These are phyloP conservation scores for Platygyra sinensis DNA, from an alignment of 64 coral and sea anemone genomes.

Conservation along the genomic window DNA sequence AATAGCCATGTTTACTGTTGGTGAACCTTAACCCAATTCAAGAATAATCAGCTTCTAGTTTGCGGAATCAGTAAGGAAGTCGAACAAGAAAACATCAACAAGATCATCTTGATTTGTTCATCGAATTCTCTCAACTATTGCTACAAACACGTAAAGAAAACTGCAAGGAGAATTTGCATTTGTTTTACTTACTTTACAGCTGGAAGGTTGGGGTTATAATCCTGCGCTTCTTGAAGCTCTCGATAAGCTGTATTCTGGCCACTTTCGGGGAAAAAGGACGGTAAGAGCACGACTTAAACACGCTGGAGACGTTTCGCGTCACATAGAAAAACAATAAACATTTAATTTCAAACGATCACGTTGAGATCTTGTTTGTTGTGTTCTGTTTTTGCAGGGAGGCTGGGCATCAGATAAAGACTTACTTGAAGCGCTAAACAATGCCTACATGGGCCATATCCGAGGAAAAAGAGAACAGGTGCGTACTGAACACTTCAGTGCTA, in stretches of 20 bases:
- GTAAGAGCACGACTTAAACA: not conserved
- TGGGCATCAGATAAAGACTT: conserved; percentile 1
- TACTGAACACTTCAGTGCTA: not conserved
- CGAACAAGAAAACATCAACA: not conserved
- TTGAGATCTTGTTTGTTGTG: not conserved
- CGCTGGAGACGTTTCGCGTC: not conserved
- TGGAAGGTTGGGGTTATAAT: conserved; percentile 22
- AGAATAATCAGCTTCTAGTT: too few species aligned
- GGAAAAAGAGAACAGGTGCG: conserved; percentile 1
- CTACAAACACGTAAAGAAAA: not conserved
- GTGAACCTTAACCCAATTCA: too few species aligned
- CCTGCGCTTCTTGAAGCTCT: conserved; percentile 11
- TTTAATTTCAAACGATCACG: not conserved
- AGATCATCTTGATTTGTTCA: not conserved
- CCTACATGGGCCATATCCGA: conserved; percentile 20
- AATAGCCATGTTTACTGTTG: too few species aligned
- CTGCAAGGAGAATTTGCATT: not conserved
- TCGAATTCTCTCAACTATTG: not conserved
- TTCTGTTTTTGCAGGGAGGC: not conserved
- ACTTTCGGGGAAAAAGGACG: conserved; percentile 22
- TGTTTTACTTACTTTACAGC: conserved; percentile 21
- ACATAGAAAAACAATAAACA: not conserved
- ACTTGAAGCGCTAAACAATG: conserved; percentile 5
- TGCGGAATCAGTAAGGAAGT: too few species aligned
- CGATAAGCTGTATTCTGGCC: conserved; percentile 11